phyloP scores from a whole-genome alignment of 2,797 vertebrate species.

The Acipenser oxyrinchus region DNA sequence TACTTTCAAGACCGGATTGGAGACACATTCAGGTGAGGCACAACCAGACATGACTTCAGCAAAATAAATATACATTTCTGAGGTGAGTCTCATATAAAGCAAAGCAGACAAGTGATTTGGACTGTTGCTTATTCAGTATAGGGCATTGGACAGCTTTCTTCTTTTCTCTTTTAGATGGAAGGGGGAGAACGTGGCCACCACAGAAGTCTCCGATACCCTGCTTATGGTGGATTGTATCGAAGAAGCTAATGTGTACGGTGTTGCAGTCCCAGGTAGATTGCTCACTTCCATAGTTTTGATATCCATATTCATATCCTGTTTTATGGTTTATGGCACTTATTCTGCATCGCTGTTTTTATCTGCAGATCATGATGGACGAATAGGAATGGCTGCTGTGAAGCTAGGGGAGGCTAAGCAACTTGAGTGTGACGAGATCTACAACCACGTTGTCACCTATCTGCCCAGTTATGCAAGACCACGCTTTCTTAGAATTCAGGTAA shows the following conservation, averaged over 20 bases:
- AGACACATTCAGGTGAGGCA: constrained; percentile 77
- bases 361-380: constrained; percentile 73
- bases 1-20: constrained; percentile 81
- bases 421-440: constrained; percentile 51
- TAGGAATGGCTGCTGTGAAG: constrained; percentile 73
- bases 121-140: too few species aligned
- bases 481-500: constrained; percentile 79
- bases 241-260: constrained; percentile 79
- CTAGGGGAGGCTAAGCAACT: constrained; percentile 63
- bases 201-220: constrained; percentile 72
- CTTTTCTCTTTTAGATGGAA: constrained; percentile 69
- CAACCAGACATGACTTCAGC: too few species aligned
- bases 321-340: background rate
- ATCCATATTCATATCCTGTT: background rate
- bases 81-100: too few species aligned
- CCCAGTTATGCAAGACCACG: constrained; percentile 70
- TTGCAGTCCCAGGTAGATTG: constrained; percentile 73
- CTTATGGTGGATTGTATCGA: constrained; percentile 63
- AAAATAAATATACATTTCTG: too few species aligned
- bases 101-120: too few species aligned
- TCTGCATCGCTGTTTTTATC: constrained; percentile 12
- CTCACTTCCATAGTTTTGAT: background rate
- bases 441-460: constrained; percentile 57
- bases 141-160: background rate
- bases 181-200: constrained; percentile 86